A percentile compares a stretch with the other conserved stretches of the same genome.
These are phyloP conservation scores for Scaptodrosophila lebanonensis DNA, from an alignment of 1,140 invertebrate species.

Conservation along the genomic window DNA sequence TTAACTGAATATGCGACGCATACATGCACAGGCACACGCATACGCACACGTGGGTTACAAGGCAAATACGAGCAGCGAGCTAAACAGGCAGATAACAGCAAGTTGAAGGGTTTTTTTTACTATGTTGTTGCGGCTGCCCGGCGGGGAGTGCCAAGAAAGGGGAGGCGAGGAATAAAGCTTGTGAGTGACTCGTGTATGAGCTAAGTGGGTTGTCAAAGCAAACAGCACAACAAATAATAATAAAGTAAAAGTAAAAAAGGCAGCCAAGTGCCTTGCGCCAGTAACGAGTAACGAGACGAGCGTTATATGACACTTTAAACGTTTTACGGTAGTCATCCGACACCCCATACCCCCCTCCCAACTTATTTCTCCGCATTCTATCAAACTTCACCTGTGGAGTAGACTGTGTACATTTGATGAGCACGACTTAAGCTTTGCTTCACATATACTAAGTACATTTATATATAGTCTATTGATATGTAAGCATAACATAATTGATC, in stretches of 20 bases:
- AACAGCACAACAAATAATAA: conserved; percentile 63
- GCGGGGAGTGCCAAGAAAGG: no score
- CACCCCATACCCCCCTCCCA: background rate
- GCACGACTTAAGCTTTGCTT: no score
- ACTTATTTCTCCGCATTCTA: background rate
- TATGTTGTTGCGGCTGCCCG: conserved; percentile 31
- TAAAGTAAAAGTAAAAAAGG: conserved; percentile 46
- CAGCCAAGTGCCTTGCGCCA: conserved; percentile 35
- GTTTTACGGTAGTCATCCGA: conserved; percentile 33
- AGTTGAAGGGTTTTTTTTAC: conserved; percentile 27
- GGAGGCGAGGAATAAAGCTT: no score
- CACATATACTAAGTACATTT: no score
- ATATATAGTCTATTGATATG: no score
- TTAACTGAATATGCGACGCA: conserved; percentile 64
- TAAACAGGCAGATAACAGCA: conserved; percentile 64
- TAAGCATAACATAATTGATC: no score
- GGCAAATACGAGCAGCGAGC: conserved; percentile 61
- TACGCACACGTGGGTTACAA: conserved; percentile 12
- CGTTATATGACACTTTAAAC: conserved; percentile 56
- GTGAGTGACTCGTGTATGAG: conserved; percentile 48
- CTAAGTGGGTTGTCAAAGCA: conserved; percentile 68
- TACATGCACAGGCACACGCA: conserved; percentile 47
- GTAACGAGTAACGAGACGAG: conserved; percentile 33
- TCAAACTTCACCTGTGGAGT: no score
- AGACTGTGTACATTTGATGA: no score